A percentile compares a stretch with the other conserved stretches of the same genome.
Conservation (phyloP, 2,113 vertebrate genomes). For the Halcyon senegalensis region DNA sequence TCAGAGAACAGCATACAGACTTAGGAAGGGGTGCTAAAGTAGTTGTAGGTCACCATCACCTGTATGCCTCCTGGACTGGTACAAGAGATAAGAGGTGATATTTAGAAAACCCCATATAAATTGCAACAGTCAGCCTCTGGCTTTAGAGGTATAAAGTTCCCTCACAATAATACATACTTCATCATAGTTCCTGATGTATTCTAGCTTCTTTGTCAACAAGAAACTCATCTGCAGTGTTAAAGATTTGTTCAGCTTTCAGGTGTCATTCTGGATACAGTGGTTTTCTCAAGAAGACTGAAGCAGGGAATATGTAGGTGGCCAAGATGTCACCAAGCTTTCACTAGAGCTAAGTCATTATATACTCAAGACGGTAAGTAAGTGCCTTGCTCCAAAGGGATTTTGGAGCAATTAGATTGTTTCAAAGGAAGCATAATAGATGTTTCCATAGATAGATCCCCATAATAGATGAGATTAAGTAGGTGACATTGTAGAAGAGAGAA, state of each 20-base stretch:
- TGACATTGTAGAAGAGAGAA: not conserved
- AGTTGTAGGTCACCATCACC: not conserved
- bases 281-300: not conserved
- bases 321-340: fast-evolving
- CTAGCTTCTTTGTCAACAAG: not conserved
- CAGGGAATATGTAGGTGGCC: fast-evolving
- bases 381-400: not conserved
- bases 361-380: not conserved
- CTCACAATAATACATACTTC: not conserved
- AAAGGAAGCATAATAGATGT: not conserved
- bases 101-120: not conserved
- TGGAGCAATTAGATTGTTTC: not conserved
- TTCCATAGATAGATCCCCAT: not conserved
- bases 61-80: not conserved
- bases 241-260: not conserved
- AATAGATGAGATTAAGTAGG: not conserved
- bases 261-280: no score
- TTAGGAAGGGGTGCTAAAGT: not conserved
- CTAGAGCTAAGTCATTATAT: not conserved
- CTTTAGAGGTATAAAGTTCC: fast-evolving
- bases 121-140: not conserved
- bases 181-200: not conserved
- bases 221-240: not conserved
- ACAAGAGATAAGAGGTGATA: not conserved
- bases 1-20: not conserved